Evolutionary conservation across 2,888 invertebrate species (phyloP).

Genomic region (Morpho deidamia): DNA sequence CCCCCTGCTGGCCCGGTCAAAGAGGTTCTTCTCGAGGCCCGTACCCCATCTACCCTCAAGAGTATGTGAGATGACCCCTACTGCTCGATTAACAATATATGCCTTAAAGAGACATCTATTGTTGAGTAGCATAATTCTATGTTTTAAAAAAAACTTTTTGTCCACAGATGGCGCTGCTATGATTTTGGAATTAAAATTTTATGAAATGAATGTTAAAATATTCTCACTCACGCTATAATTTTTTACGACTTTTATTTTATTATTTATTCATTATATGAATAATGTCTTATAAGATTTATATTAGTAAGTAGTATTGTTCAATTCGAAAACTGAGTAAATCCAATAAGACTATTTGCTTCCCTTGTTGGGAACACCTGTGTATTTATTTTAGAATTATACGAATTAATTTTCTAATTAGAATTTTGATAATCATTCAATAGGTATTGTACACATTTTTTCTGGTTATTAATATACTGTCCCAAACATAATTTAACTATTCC

Average conservation of each 20-base stretch:
- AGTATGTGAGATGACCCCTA: too few species aligned
- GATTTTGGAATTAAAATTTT: neutral
- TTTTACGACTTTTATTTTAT: too few species aligned
- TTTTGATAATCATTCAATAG: neutral
- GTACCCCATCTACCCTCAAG: too few species aligned
- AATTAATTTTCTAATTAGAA: neutral
- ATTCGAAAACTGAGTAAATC: neutral
- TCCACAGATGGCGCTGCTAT: constrained; percentile 56
- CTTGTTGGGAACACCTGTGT: neutral
- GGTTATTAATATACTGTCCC: too few species aligned
- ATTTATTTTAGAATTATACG: neutral
- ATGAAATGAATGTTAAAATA: too few species aligned
- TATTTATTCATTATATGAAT: neutral
- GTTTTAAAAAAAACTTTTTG: constrained; percentile 31
- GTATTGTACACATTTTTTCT: neutral
- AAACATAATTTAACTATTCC: too few species aligned
- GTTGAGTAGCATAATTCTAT: constrained; percentile 50
- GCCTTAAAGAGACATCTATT: constrained; percentile 55
- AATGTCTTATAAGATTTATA: neutral
- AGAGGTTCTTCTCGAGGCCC: too few species aligned
- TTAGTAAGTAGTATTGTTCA: neutral
- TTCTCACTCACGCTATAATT: neutral
- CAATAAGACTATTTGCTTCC: constrained; percentile 2
- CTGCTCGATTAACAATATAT: neutral
- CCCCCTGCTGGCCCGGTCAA: too few species aligned